A percentile compares a stretch with the other conserved stretches of the same genome.
Conservation (phyloP, 2,113 vertebrate species). For the Dicerorhinus sumatrensis region DNA sequence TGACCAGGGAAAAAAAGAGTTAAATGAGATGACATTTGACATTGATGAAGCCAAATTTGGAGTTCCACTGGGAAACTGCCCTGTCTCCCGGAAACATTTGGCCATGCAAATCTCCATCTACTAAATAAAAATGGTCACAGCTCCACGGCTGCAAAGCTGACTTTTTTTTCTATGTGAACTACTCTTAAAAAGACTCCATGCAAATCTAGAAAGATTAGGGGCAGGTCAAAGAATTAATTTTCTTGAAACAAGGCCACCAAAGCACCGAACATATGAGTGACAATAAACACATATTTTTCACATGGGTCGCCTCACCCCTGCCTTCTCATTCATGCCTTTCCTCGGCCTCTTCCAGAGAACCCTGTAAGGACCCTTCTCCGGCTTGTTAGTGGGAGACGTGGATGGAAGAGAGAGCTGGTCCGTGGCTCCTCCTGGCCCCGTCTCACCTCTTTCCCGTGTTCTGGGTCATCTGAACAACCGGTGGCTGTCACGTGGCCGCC, state of each 20-base stretch:
- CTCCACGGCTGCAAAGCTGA: neutral
- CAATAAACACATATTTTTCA: neutral
- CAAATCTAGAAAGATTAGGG: neutral
- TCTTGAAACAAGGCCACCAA: constrained; percentile 3
- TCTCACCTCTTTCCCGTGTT: neutral
- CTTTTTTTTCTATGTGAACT: constrained; percentile 11
- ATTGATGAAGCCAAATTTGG: neutral
- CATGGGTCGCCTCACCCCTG: neutral
- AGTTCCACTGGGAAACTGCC: neutral
- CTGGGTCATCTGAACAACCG: neutral
- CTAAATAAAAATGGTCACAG: neutral
- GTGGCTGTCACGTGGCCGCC: neutral
- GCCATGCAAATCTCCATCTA: neutral
- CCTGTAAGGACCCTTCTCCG: neutral
- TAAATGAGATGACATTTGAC: neutral
- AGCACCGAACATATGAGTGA: neutral
- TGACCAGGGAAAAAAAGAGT: neutral
- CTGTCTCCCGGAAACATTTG: neutral
- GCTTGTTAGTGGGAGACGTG: neutral
- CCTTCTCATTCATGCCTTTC: neutral
- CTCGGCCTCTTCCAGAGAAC: neutral
- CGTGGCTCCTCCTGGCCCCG: accelerated
- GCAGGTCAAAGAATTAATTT: neutral
- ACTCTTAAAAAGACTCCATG: neutral
- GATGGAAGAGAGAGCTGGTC: neutral